Evolutionary conservation across 2,888 invertebrate genomes (phyloP), one percentile per base, ranked within the genome.

Genomic region (Caenorhabditis angaria): DNA sequence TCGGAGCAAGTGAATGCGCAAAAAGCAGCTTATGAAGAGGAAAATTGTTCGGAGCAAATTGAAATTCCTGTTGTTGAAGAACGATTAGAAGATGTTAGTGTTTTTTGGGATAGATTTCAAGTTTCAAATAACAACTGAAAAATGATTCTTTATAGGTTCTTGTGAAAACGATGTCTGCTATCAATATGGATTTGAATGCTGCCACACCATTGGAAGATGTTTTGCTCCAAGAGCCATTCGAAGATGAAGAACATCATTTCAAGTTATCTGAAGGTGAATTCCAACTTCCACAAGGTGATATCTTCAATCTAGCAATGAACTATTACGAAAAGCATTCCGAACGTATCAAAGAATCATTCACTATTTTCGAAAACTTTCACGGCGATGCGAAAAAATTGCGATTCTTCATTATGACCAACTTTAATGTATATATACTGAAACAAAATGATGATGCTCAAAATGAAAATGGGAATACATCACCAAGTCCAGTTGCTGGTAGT

Each of bases 291-390:
- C 76, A 82, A 51, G 82, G 82, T 25, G 84, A 85, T 58, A 65
- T 78, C 1, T 68, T 85, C 4, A 74, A 82, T 18, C 62, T 85
- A 20, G 78, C 80, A 1, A 82, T 85, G 70, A 65, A 82, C 32
- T 78, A 83, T 4, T 85, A 76, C 51, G 77, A 73, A 12, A 65
- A 56, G 22, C 55, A 61, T 8, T 73, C 73, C 3, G 73, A 73
- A 41, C 61, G 61, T 8, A 63, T 73, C 3, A 65, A 60, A 0
- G 61, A 73, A 41, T 50, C 65, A 6, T 73, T 61, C 57, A 60
- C 56, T 27, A 53, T 69, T 4, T 24, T 65, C 12, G 68, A 73
- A 25, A 65, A 47, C 22, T 73, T 73, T 53, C 59, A 68, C 24
- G 60, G 67, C n/a, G 62, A 62, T 27, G 6, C 48, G 5, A 55